Evolutionary conservation across 2,888 invertebrate species (phyloP).

Genomic region (Pteria penguin): DNA sequence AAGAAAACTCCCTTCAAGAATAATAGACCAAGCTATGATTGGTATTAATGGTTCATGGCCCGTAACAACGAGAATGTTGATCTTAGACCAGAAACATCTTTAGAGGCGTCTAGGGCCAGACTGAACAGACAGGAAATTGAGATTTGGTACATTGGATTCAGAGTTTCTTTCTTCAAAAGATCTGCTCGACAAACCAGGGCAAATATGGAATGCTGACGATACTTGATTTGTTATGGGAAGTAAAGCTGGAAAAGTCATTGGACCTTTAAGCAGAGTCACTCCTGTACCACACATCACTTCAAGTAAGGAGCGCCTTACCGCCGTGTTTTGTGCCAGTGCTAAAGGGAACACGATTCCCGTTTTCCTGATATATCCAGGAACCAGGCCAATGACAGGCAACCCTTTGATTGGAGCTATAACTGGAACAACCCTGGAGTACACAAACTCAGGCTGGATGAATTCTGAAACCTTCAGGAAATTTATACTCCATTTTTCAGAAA

Average conservation of each 20-base stretch:
- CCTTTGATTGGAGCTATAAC: conserved; percentile 37
- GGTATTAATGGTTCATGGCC: neutral
- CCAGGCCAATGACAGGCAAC: conserved; percentile 32
- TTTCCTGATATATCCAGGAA: neutral
- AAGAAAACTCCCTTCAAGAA: neutral
- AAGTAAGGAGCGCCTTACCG: conserved; percentile 3
- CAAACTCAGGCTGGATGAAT: conserved; percentile 49
- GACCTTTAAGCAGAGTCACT: neutral
- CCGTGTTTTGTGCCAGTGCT: conserved; percentile 1
- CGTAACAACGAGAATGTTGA: neutral
- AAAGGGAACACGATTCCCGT: neutral
- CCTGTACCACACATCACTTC: neutral
- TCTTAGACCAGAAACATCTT: neutral
- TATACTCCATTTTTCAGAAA: conserved; percentile 37
- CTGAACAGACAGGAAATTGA: neutral
- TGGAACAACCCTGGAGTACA: conserved; percentile 39
- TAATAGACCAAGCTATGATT: neutral
- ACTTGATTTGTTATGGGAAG: neutral
- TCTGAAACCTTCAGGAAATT: conserved; percentile 29
- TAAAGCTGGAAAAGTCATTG: neutral
- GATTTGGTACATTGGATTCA: neutral
- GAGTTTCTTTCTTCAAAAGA: neutral
- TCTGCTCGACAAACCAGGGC: neutral
- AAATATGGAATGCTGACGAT: conserved; percentile 1
- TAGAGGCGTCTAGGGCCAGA: neutral